Base-by-base conservation (phyloP, 2,113 vertebrate species). In the Oostethus manadensis region DNA sequence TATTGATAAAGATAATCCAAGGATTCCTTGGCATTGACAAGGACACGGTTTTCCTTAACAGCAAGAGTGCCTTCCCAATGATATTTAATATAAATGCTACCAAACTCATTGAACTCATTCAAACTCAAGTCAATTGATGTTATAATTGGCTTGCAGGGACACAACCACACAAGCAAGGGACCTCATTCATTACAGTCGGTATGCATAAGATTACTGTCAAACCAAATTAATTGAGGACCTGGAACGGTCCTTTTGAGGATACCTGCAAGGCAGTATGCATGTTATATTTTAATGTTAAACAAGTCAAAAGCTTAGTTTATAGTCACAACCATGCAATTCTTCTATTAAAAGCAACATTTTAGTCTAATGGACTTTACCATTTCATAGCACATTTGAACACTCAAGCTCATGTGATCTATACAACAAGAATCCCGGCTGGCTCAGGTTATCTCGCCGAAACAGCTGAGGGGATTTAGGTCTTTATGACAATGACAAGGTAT, bases 391-490 rank as follows among this genome's bases (percentile, higher is more conserved):
- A 66, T 63, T 62, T 68, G 33, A 57, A 11, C 38, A 42, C 38
- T 42, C 38, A 2, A 42, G 42, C 49, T 46, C 67, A 56, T 8
- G n/a, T 56, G 38, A 69, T 77, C 60, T 70, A 42, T 14, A 42
- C 10, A 58, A 33, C 59, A 35, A 45, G 10, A 66, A 49, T 53
- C 56, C 66, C 22, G 13, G 18, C 51, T 56, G 58, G 54, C 46
- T 69, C 10, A 14, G 43, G 58, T 38, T 62, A 55, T 66, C 53
- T 60, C 61, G 56, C 43, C 55, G 35, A 60, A 64, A 66, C 66
- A 69, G 80, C 60, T 73, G 35, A 21, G 29, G 56, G 63, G 48
- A 64, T 71, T 66, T 67, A 66, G 64, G 70, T 83, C 64, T 73
- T 70, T 38, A 53, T 46, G 64, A 62, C 56, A 68, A 66, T 73